These are phyloP conservation scores for Rafetus swinhoei DNA, from an alignment of 2,113 vertebrate species.

Conservation along the genomic window DNA sequence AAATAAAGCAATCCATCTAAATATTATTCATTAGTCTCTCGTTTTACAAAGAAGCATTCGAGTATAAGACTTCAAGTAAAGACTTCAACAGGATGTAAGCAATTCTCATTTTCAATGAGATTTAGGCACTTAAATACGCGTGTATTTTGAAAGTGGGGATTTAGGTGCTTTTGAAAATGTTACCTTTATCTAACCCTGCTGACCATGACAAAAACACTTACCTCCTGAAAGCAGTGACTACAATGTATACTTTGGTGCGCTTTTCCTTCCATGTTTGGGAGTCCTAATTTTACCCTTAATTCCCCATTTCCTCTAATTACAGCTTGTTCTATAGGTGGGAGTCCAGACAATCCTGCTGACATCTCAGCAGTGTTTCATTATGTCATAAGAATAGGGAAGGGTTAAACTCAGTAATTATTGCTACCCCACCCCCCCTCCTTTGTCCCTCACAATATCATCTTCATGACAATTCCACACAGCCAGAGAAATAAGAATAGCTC, in stretches of 20 bases:
- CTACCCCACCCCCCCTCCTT: not conserved
- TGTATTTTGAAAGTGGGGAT: no score
- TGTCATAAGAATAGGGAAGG: fast-evolving
- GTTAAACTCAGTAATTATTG: fast-evolving
- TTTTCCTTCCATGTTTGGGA: not conserved
- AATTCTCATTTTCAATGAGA: not conserved
- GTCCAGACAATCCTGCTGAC: fast-evolving
- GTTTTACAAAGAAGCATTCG: not conserved
- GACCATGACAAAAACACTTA: not conserved
- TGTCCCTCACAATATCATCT: fast-evolving
- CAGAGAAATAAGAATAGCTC: not conserved
- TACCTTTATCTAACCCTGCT: fast-evolving
- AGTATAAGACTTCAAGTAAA: not conserved
- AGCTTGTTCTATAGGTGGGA: not conserved
- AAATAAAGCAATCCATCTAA: not conserved
- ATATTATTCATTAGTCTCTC: fast-evolving
- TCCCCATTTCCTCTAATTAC: fast-evolving
- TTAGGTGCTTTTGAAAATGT: not conserved
- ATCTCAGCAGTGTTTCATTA: fast-evolving
- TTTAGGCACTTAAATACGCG: not conserved
- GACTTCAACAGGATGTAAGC: not conserved
- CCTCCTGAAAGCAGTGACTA: not conserved
- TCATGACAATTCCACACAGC: not conserved
- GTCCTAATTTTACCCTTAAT: not conserved
- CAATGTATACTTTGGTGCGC: fast-evolving